These are phyloP conservation scores for Crotalus helleri DNA, from an alignment of 2,113 vertebrate species.

Conservation along the genomic window DNA sequence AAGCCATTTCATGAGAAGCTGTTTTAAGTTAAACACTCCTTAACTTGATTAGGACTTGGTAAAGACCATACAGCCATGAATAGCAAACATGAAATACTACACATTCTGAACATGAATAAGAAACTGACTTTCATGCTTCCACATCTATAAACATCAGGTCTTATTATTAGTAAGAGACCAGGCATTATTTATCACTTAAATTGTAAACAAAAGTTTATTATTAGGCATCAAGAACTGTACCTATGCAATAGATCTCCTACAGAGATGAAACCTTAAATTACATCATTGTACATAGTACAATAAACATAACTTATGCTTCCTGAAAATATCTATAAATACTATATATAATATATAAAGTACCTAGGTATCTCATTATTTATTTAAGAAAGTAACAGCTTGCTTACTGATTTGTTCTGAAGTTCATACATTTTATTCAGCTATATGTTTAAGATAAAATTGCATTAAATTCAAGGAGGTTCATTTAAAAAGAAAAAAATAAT, in stretches of 20 bases:
- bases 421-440: neutral
- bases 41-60: neutral
- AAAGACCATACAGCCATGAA: accelerated
- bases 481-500: neutral
- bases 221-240: neutral
- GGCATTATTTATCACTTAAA: constrained; percentile 3
- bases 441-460: neutral
- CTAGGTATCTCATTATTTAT: constrained; percentile 12
- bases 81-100: neutral
- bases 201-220: neutral
- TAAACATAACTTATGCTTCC: neutral
- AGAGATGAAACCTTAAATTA: constrained; percentile 10
- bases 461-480: neutral
- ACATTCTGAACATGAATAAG: neutral
- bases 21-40: neutral
- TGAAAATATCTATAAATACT: neutral
- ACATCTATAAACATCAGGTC: neutral
- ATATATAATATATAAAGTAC: neutral
- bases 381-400: neutral
- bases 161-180: neutral
- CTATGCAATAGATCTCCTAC: neutral
- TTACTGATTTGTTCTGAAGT: neutral
- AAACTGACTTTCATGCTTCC: neutral
- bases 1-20: neutral
- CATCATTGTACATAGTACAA: neutral